Conservation (phyloP, 2,888 invertebrate species). For the Tholera decimalis region DNA sequence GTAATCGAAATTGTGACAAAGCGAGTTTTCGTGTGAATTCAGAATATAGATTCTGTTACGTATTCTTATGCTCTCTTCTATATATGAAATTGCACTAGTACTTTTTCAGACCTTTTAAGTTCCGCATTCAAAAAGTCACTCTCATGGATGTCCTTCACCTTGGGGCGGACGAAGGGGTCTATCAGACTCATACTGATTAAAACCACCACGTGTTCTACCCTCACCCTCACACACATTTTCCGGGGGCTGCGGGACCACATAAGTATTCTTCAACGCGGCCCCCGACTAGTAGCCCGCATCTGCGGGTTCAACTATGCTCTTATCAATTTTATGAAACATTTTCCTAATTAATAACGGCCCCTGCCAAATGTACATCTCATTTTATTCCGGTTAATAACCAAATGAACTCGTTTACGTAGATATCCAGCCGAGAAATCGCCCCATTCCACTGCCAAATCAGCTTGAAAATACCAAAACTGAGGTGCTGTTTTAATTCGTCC, state of each 20-base stretch:
- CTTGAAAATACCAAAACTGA: slow-evolving; percentile 42
- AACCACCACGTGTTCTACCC: too few relatives aligned
- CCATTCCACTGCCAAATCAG: slow-evolving; percentile 30
- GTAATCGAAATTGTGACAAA: not conserved
- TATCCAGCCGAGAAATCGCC: not conserved
- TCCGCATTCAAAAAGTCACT: not conserved
- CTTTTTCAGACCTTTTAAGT: not conserved
- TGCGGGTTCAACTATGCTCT: too few relatives aligned
- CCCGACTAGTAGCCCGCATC: too few relatives aligned
- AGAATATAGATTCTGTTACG: not conserved
- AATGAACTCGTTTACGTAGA: slow-evolving; percentile 14
- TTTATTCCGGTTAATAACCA: not conserved
- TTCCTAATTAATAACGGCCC: too few relatives aligned
- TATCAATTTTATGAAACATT: too few relatives aligned
- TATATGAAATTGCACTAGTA: not conserved
- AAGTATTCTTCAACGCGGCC: too few relatives aligned
- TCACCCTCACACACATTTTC: too few relatives aligned
- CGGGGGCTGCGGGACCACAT: too few relatives aligned
- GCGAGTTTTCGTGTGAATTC: not conserved
- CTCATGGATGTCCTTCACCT: too few relatives aligned
- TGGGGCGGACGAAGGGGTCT: too few relatives aligned
- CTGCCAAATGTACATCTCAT: not conserved
- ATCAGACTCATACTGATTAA: too few relatives aligned
- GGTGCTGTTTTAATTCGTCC: slow-evolving; percentile 53
- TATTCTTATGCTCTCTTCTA: too few relatives aligned